These are phyloP conservation scores for Channa maculata DNA, from an alignment of 2,113 vertebrate species.

Conservation along the genomic window DNA sequence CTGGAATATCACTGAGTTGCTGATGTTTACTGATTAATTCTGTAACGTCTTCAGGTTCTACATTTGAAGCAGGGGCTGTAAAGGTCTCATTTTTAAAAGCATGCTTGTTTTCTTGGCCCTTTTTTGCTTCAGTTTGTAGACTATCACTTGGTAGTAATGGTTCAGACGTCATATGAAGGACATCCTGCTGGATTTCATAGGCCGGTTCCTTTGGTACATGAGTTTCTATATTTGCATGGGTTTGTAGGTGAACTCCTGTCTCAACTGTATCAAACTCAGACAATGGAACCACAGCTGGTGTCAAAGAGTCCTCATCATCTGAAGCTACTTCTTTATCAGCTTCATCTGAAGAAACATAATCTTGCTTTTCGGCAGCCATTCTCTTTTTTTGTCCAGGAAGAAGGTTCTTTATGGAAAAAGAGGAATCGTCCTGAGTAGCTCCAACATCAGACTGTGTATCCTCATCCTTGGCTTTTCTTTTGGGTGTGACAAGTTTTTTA, in stretches of 20 bases:
- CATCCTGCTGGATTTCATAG: slow-evolving; percentile 41
- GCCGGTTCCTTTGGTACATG: slow-evolving; percentile 29
- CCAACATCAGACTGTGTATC: slow-evolving; percentile 86
- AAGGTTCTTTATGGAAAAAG: slow-evolving; percentile 91
- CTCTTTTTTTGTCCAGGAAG: slow-evolving; percentile 89
- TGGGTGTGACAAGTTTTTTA: slow-evolving; percentile 91
- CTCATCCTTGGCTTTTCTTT: slow-evolving; percentile 88
- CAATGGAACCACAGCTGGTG: slow-evolving; percentile 91
- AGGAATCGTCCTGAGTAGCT: slow-evolving; percentile 85
- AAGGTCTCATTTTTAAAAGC: slow-evolving; percentile 24
- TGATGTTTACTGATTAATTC: slow-evolving; percentile 77
- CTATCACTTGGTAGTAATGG: slow-evolving; percentile 10
- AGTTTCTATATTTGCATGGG: slow-evolving; percentile 36
- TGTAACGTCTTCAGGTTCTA: slow-evolving; percentile 67
- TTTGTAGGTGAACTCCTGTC: slow-evolving; percentile 48
- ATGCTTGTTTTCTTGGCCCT: slow-evolving; percentile 17
- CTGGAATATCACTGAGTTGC: slow-evolving; percentile 83
- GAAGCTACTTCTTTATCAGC: slow-evolving; percentile 72
- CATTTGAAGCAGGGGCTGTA: slow-evolving; percentile 54
- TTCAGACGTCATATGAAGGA: slow-evolving; percentile 10
- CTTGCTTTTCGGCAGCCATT: slow-evolving; percentile 83
- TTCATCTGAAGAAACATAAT: slow-evolving; percentile 79
- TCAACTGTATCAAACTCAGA: slow-evolving; percentile 90
- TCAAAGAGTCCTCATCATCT: slow-evolving; percentile 89
- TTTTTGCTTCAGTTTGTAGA: slow-evolving; percentile 9